phyloP scores from a whole-genome alignment of 2,888 invertebrate genomes.

The Rhingia rostrata region DNA sequence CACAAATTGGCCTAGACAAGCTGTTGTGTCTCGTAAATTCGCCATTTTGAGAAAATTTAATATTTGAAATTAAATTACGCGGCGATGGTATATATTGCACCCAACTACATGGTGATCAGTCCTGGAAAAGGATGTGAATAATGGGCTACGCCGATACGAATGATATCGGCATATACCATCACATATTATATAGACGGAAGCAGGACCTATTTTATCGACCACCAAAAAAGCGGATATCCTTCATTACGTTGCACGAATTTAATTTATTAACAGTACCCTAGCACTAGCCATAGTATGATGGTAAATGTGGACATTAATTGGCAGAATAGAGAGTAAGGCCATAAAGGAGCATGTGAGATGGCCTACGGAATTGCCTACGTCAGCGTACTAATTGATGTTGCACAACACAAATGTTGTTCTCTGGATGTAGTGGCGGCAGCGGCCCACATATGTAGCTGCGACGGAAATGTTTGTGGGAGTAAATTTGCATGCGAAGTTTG shows the following conservation, averaged over 20 bases:
- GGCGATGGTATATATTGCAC: slow-evolving; percentile 4
- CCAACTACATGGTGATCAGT: neutral
- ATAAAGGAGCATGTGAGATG: slow-evolving; percentile 7
- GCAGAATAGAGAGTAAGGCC: slow-evolving; percentile 37
- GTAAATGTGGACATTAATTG: slow-evolving; percentile 60
- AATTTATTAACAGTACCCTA: slow-evolving; percentile 55
- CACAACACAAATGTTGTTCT: slow-evolving; percentile 44
- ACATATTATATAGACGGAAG: slow-evolving; percentile 3
- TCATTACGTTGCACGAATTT: slow-evolving; percentile 65
- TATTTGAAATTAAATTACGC: slow-evolving; percentile 64
- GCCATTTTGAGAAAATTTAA: slow-evolving; percentile 54
- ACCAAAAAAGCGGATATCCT: slow-evolving; percentile 66
- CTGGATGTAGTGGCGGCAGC: neutral
- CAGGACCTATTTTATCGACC: slow-evolving; percentile 49
- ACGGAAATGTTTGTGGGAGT: slow-evolving; percentile 46
- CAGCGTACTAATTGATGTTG: slow-evolving; percentile 61
- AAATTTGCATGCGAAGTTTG: slow-evolving; percentile 59
- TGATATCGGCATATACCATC: slow-evolving; percentile 17
- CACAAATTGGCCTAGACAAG: slow-evolving; percentile 69
- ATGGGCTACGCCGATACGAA: slow-evolving; percentile 22
- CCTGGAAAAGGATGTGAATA: slow-evolving; percentile 63
- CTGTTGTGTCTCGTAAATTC: slow-evolving; percentile 66
- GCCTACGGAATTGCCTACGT: slow-evolving; percentile 53
- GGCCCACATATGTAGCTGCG: neutral
- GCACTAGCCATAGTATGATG: slow-evolving; percentile 8